These are phyloP conservation scores for Plotosus lineatus DNA, from an alignment of 2,113 vertebrate genomes.

Conservation along the genomic window DNA sequence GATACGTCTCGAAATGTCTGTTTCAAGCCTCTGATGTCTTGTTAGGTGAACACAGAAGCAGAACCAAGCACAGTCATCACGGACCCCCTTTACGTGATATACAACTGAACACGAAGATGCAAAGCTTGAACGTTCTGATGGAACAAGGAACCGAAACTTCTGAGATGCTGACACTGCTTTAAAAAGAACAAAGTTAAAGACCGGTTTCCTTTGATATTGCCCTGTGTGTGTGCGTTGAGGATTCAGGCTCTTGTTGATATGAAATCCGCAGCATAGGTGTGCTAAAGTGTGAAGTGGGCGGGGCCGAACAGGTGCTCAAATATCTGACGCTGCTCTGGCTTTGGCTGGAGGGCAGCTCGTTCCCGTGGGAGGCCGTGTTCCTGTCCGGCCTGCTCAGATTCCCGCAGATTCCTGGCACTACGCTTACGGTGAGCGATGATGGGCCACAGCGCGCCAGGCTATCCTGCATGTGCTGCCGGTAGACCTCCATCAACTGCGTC, in stretches of 20 bases:
- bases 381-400: conserved; percentile 59
- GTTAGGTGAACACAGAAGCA: too few species aligned
- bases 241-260: conserved; percentile 32
- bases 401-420: conserved; percentile 65
- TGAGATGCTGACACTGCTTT: background rate
- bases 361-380: conserved; percentile 57
- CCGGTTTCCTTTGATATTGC: background rate
- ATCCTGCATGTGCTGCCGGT: conserved; percentile 79
- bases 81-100: background rate
- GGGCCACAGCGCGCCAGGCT: conserved; percentile 68
- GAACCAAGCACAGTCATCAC: too few species aligned
- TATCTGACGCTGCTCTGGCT: conserved; percentile 65
- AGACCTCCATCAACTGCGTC: conserved; percentile 75
- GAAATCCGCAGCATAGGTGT: conserved; percentile 78
- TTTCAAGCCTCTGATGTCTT: too few species aligned
- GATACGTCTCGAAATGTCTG: too few species aligned
- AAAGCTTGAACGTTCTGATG: background rate
- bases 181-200: background rate
- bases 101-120: background rate
- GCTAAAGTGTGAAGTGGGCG: conserved; percentile 65
- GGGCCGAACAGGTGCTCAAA: conserved; percentile 49
- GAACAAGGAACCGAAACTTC: background rate
- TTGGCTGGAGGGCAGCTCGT: conserved; percentile 58
- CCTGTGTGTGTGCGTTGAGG: conserved; percentile 4
- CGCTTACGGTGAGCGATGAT: conserved; percentile 62